phyloP scores from a whole-genome alignment of 2,113 vertebrate genomes.

The Orycteropus afer region DNA sequence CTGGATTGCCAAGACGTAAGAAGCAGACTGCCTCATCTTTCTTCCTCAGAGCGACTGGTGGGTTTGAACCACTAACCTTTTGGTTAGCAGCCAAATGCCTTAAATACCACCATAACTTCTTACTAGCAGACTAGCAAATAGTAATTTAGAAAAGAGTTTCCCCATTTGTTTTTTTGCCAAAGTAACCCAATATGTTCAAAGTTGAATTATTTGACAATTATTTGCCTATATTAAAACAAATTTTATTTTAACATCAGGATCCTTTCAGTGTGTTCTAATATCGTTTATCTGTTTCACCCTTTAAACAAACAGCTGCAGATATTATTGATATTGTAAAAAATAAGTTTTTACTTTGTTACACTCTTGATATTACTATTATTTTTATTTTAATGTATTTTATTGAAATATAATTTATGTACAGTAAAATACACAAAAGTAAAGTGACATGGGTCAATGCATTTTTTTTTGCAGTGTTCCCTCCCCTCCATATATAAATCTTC shows the following conservation, averaged over 20 bases:
- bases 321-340: background rate
- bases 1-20: too few species aligned
- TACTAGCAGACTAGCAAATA: too few species aligned
- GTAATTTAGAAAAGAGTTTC: too few species aligned
- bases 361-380: background rate
- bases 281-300: background rate
- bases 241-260: background rate
- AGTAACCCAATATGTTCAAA: background rate
- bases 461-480: too few species aligned
- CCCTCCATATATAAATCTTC: too few species aligned
- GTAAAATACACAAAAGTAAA: too few species aligned
- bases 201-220: background rate
- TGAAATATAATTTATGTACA: too few species aligned
- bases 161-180: background rate
- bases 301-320: background rate
- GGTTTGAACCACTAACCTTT: background rate
- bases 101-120: too few species aligned
- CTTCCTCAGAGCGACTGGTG: background rate
- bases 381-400: too few species aligned
- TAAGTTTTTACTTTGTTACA: background rate
- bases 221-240: background rate
- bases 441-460: too few species aligned
- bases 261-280: background rate
- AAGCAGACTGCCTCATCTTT: background rate
- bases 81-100: too few species aligned